A percentile compares a stretch with the other conserved stretches of the same genome.
Conservation (phyloP, 2,888 invertebrate genomes). For the Latrodectus hesperus region DNA sequence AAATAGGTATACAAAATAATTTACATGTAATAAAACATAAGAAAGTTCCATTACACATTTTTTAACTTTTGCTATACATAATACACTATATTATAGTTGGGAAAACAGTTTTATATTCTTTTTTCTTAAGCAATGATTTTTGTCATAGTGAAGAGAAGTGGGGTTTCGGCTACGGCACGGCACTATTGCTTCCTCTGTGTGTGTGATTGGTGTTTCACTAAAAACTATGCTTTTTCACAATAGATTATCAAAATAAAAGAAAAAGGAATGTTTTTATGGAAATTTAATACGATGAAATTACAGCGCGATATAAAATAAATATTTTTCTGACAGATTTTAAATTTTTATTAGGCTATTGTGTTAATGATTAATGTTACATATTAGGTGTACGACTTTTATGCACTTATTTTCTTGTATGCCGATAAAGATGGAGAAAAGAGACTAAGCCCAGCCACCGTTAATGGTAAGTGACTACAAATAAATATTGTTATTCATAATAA, state of each 20-base stretch:
- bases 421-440: slow-evolving; percentile 68
- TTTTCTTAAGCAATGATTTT: slow-evolving; percentile 44
- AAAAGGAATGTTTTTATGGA: slow-evolving; percentile 33
- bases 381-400: slow-evolving; percentile 29
- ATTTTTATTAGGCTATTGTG: slow-evolving; percentile 9
- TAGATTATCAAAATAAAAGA: slow-evolving; percentile 34
- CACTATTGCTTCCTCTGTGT: slow-evolving; percentile 45
- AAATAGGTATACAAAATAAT: neutral
- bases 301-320: neutral
- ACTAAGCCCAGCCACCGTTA: slow-evolving; percentile 62
- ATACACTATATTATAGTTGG: neutral
- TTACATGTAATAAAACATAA: neutral
- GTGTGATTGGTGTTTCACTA: slow-evolving; percentile 59
- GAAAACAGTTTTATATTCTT: neutral
- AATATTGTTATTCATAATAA: slow-evolving; percentile 28
- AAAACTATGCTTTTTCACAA: slow-evolving; percentile 51
- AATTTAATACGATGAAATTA: neutral
- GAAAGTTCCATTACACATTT: neutral
- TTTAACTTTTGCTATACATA: neutral
- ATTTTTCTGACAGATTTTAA: neutral
- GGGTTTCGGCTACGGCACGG: slow-evolving; percentile 9
- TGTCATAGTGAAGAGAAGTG: slow-evolving; percentile 35
- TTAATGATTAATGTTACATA: slow-evolving; percentile 15
- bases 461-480: slow-evolving; percentile 61
- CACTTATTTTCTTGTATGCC: slow-evolving; percentile 60